These are phyloP conservation scores for Hippocampus guttulatus DNA, from an alignment of 2,113 vertebrate genomes.

Conservation along the genomic window DNA sequence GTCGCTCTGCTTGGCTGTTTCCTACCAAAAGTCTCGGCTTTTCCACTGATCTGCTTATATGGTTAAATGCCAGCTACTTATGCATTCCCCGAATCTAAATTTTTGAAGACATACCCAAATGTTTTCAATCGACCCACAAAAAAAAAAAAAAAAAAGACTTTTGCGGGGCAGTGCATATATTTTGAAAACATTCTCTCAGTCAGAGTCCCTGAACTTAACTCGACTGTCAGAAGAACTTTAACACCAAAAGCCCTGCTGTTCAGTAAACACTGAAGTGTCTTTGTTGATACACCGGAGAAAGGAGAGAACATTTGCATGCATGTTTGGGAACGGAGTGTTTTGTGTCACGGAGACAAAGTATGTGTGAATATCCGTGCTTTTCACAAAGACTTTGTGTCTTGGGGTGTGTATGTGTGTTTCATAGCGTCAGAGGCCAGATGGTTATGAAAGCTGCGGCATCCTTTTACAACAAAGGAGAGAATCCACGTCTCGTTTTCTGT, in stretches of 20 bases:
- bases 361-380: conserved; percentile 16
- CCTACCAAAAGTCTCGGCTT: conserved; percentile 26
- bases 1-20: conserved; percentile 43
- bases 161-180: neutral
- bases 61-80: conserved; percentile 6
- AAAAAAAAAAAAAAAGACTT: neutral
- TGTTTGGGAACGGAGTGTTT: conserved; percentile 6
- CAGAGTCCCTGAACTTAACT: neutral
- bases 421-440: conserved; percentile 38
- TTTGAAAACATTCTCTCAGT: neutral
- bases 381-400: conserved; percentile 6
- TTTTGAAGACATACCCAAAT: neutral
- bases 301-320: conserved; percentile 15
- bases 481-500: conserved; percentile 7
- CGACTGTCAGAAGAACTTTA: neutral
- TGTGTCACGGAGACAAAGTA: conserved; percentile 10
- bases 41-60: conserved; percentile 17
- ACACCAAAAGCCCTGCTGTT: neutral
- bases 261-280: conserved; percentile 4
- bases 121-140: neutral
- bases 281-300: conserved; percentile 5
- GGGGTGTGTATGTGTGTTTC: conserved; percentile 6
- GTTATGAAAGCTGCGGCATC: conserved; percentile 34
- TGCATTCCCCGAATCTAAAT: neutral
- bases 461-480: conserved; percentile 26